A percentile compares a stretch with the other conserved stretches of the same genome.
These are phyloP conservation scores for Coregonus sp. DNA, from an alignment of 2,797 vertebrate species.

Conservation along the genomic window DNA sequence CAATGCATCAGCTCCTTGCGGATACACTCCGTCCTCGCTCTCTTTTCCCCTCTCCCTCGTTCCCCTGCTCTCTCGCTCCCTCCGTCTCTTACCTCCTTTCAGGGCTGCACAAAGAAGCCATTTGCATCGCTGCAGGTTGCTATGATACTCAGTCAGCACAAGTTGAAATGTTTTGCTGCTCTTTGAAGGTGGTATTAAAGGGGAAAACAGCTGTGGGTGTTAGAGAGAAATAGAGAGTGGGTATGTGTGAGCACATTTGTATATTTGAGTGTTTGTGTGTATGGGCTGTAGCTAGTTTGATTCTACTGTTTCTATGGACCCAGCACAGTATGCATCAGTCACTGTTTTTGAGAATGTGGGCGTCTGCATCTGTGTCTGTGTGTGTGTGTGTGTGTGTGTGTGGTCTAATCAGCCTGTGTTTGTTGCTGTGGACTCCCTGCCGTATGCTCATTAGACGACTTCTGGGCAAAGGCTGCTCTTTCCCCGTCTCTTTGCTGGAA, in stretches of 20 bases:
- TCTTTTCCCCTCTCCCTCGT: neutral
- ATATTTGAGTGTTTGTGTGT: constrained; percentile 23
- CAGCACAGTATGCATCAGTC: neutral
- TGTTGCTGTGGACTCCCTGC: constrained; percentile 50
- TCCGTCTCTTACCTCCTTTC: constrained; percentile 55
- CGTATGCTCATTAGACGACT: constrained; percentile 59
- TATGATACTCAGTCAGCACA: constrained; percentile 63
- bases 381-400: constrained; percentile 33
- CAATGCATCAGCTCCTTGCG: constrained; percentile 49
- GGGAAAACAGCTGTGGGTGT: constrained; percentile 51
- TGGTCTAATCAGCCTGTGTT: constrained; percentile 60
- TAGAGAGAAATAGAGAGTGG: constrained; percentile 25
- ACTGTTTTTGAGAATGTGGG: constrained; percentile 29
- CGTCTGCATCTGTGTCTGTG: neutral
- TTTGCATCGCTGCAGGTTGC: constrained; percentile 72
- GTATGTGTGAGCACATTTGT: constrained; percentile 1
- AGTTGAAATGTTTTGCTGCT: constrained; percentile 62
- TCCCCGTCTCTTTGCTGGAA: constrained; percentile 5
- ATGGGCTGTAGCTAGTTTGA: constrained; percentile 9
- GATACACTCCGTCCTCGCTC: constrained; percentile 32
- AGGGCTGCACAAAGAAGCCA: constrained; percentile 65
- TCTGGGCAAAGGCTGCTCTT: constrained; percentile 30
- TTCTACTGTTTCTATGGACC: constrained; percentile 20
- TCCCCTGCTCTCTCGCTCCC: constrained; percentile 28
- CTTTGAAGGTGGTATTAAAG: constrained; percentile 62